Conservation (phyloP, 2,888 invertebrate genomes). For the Drosophila mimica region DNA sequence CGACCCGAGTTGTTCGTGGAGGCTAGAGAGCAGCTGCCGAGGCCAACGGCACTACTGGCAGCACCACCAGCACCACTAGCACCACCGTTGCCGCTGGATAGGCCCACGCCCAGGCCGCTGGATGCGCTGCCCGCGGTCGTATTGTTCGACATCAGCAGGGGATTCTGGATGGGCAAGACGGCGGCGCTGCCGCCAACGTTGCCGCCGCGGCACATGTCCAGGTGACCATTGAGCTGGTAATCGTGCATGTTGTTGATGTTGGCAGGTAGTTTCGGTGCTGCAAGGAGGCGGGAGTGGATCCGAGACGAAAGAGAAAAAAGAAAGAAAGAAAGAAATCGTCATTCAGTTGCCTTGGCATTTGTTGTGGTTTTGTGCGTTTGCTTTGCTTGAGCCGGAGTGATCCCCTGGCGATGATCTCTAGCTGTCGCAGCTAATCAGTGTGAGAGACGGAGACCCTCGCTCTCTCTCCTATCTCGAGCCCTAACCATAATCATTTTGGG, state of each 20-base stretch:
- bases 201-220: conserved; percentile 82
- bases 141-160: conserved; percentile 73
- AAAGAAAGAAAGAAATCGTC: conserved; percentile 48
- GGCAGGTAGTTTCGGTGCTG: conserved; percentile 89
- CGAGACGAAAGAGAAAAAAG: conserved; percentile 31
- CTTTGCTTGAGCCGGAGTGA: conserved; percentile 52
- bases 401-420: conserved; percentile 80
- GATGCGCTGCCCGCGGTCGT: conserved; percentile 35
- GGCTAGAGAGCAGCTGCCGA: conserved; percentile 79
- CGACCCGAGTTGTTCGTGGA: conserved; percentile 93
- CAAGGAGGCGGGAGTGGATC: conserved; percentile 69
- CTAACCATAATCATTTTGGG: conserved; percentile 47
- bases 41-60: conserved; percentile 39
- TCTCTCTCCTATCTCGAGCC: conserved; percentile 12
- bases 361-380: conserved; percentile 50
- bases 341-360: conserved; percentile 50
- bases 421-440: conserved; percentile 83
- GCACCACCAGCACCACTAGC: conserved; percentile 57
- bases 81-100: conserved; percentile 85
- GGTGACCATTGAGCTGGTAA: conserved; percentile 85
- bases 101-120: conserved; percentile 55
- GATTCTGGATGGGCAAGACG: conserved; percentile 72
- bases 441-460: conserved; percentile 57
- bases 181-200: conserved; percentile 56
- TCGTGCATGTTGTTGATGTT: conserved; percentile 85